A percentile compares a stretch with the other conserved stretches of the same genome.
Evolutionary conservation across 2,888 invertebrate genomes (phyloP).

Genomic region (Hoplodrina blanda): DNA sequence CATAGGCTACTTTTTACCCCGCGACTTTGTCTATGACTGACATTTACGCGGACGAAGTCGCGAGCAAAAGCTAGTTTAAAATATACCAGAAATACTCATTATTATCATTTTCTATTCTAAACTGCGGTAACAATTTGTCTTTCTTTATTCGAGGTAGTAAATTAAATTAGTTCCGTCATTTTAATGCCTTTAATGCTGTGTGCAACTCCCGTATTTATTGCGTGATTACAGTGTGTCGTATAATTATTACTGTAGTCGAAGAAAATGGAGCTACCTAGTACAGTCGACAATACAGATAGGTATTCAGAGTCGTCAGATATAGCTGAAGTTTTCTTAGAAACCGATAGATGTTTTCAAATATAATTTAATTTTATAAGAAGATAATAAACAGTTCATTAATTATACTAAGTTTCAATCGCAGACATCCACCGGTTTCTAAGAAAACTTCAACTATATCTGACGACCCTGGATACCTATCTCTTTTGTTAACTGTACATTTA

Average conservation of each 20-base stretch:
- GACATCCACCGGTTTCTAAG: too few relatives aligned
- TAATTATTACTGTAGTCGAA: constrained; percentile 32
- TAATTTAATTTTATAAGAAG: too few relatives aligned
- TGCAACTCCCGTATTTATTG: constrained; percentile 33
- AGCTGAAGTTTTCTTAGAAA: too few relatives aligned
- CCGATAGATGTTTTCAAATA: too few relatives aligned
- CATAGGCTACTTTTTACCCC: too few relatives aligned
- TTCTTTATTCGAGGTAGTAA: constrained; percentile 30
- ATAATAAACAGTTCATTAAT: too few relatives aligned
- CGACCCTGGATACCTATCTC: too few relatives aligned
- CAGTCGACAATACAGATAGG: too few relatives aligned
- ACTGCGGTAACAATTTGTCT: constrained; percentile 5
- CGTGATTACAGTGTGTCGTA: constrained; percentile 32
- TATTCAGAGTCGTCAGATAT: too few relatives aligned
- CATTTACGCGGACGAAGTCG: not conserved
- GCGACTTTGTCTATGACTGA: not conserved
- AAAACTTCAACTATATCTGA: too few relatives aligned
- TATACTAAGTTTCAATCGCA: too few relatives aligned
- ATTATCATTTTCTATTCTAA: not conserved
- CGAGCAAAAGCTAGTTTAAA: not conserved
- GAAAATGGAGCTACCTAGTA: constrained; percentile 15
- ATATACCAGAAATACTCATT: not conserved
- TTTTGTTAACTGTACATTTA: too few relatives aligned
- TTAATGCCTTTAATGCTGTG: constrained; percentile 35
- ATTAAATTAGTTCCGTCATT: constrained; percentile 32